phyloP scores from a whole-genome alignment of 1,140 invertebrate genomes.

The Musca vetustissima region DNA sequence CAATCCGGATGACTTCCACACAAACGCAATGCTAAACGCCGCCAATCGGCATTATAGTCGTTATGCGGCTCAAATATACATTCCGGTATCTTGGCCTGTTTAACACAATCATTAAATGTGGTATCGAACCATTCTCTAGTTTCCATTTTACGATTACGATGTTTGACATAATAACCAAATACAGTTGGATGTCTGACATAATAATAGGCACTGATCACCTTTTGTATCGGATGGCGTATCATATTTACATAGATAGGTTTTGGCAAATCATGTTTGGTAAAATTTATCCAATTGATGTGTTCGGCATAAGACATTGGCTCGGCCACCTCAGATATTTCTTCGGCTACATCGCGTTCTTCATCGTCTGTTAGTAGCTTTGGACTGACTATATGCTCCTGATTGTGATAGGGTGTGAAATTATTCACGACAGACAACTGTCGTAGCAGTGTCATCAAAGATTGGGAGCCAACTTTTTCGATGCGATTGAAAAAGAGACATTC shows the following conservation, averaged over 20 bases:
- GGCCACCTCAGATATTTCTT: slow-evolving; percentile 28
- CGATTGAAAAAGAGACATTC: slow-evolving; percentile 72
- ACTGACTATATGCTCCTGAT: not conserved
- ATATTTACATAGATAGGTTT: slow-evolving; percentile 85
- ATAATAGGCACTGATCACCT: slow-evolving; percentile 87
- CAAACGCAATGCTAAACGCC: slow-evolving; percentile 74
- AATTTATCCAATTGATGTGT: slow-evolving; percentile 56
- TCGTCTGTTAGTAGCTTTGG: slow-evolving; percentile 70
- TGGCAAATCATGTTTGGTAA: slow-evolving; percentile 62
- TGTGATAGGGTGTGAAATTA: slow-evolving; percentile 34
- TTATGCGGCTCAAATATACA: slow-evolving; percentile 75
- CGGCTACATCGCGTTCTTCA: slow-evolving; percentile 58
- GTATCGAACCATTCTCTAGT: slow-evolving; percentile 84
- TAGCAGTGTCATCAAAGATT: slow-evolving; percentile 81
- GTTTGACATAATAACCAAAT: slow-evolving; percentile 75
- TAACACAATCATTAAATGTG: slow-evolving; percentile 83
- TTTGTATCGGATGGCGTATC: slow-evolving; percentile 82
- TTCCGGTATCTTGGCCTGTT: slow-evolving; percentile 76
- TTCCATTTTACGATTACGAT: slow-evolving; percentile 73
- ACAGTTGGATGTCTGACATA: slow-evolving; percentile 67
- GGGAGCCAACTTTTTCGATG: slow-evolving; percentile 82
- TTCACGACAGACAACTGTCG: slow-evolving; percentile 64
- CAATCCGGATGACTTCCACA: slow-evolving; percentile 66
- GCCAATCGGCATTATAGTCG: slow-evolving; percentile 75
- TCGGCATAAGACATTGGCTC: slow-evolving; percentile 26